These are phyloP conservation scores for Peromyscus attwateri DNA, from an alignment of 2,797 vertebrate genomes.

Conservation along the genomic window DNA sequence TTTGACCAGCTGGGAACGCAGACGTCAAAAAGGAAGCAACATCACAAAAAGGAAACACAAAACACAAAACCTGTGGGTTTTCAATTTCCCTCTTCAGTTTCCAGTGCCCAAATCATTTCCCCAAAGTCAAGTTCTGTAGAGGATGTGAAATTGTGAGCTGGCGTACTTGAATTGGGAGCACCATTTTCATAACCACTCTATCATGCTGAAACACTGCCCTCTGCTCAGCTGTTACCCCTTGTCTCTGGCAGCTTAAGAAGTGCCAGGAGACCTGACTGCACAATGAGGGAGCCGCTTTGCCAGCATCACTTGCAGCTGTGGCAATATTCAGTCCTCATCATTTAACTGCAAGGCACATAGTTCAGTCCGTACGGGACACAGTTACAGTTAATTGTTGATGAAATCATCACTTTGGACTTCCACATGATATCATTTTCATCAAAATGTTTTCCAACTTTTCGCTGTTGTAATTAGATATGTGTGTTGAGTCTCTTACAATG, in stretches of 20 bases:
- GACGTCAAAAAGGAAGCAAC: background rate
- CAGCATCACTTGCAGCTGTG: background rate
- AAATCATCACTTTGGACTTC: conserved; percentile 15
- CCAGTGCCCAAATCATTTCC: background rate
- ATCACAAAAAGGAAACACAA: background rate
- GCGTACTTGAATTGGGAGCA: background rate
- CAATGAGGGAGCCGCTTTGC: background rate
- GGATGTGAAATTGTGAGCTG: background rate
- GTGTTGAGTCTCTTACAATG: background rate
- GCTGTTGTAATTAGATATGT: background rate
- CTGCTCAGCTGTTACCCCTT: background rate
- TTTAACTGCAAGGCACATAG: background rate
- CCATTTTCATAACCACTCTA: background rate
- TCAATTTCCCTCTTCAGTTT: background rate
- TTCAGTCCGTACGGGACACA: background rate
- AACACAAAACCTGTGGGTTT: background rate
- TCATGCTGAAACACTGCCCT: background rate
- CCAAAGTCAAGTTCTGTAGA: background rate
- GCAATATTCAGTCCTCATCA: background rate
- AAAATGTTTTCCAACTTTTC: conserved; percentile 51
- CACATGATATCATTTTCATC: conserved; percentile 34
- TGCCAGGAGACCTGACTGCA: background rate
- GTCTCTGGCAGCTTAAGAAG: background rate
- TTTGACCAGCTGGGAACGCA: background rate
- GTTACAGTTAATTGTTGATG: background rate